These are phyloP conservation scores for Abrostola triplasia DNA, from an alignment of 2,888 invertebrate species.

Conservation along the genomic window DNA sequence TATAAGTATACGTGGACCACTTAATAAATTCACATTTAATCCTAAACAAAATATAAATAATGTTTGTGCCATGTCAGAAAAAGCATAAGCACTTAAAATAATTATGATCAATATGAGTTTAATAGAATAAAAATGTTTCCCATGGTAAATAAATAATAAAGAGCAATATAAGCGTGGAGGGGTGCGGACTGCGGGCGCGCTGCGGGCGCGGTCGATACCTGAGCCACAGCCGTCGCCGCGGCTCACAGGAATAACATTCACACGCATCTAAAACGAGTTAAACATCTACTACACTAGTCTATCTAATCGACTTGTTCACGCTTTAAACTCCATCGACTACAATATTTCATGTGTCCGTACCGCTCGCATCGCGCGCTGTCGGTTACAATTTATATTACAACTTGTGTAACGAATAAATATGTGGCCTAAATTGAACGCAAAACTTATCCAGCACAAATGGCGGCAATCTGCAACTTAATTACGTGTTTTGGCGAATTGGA, in stretches of 20 bases:
- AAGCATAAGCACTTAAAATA: conserved; percentile 18
- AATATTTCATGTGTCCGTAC: conserved; percentile 52
- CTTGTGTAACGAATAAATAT: conserved; percentile 46
- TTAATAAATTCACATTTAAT: conserved; percentile 1
- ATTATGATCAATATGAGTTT: conserved; percentile 39
- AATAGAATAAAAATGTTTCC: conserved; percentile 47
- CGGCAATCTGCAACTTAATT: conserved; percentile 59
- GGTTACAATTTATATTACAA: conserved; percentile 47
- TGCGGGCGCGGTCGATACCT: conserved; percentile 83
- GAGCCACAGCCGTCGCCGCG: conserved; percentile 31
- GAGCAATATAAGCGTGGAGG: conserved; percentile 58
- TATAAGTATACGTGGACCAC: background rate
- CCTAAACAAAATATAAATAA: conserved; percentile 4
- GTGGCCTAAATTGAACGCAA: conserved; percentile 45
- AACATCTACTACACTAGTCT: conserved; percentile 53
- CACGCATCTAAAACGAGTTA: conserved; percentile 62
- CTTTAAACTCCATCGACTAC: conserved; percentile 52
- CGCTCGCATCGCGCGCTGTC: conserved; percentile 33
- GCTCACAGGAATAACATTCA: conserved; percentile 58
- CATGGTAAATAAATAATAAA: conserved; percentile 61
- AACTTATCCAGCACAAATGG: conserved; percentile 48
- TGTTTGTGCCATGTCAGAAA: background rate
- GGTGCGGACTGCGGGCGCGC: conserved; percentile 56
- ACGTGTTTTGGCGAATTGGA: conserved; percentile 59
- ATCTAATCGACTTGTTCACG: conserved; percentile 62